phyloP scores from a whole-genome alignment of 2,113 vertebrate genomes.

The Psilopsiagon aurifrons region DNA sequence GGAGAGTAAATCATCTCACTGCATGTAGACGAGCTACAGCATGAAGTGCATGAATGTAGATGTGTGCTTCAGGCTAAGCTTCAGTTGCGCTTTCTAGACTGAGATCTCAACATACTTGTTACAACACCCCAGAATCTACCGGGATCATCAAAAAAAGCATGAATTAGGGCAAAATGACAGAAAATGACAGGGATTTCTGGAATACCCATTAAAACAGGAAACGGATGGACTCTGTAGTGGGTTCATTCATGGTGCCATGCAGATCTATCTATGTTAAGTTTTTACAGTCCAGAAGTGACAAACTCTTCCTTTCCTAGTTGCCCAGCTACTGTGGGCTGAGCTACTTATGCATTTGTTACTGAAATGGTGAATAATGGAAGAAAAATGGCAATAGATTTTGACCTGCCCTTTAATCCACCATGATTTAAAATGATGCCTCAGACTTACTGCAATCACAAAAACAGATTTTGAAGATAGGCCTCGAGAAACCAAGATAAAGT shows the following conservation, averaged over 20 bases:
- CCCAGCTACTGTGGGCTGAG: not conserved
- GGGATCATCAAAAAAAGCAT: not conserved
- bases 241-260: not conserved
- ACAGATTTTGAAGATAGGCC: not conserved
- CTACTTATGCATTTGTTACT: not conserved
- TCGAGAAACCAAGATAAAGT: slow-evolving; percentile 7
- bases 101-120: not conserved
- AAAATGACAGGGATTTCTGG: not conserved
- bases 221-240: not conserved
- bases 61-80: not conserved
- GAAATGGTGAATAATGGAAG: not conserved
- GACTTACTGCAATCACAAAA: not conserved
- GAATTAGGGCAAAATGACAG: not conserved
- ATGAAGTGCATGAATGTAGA: accelerated
- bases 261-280: not conserved
- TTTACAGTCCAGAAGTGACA: not conserved
- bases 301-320: not conserved
- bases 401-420: not conserved
- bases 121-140: not conserved
- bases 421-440: not conserved
- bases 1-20: not conserved
- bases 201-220: not conserved
- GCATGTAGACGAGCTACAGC: not conserved
- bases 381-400: not conserved
- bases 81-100: not conserved